phyloP scores from a whole-genome alignment of 2,888 invertebrate genomes.

The Epistrophella euchroma region DNA sequence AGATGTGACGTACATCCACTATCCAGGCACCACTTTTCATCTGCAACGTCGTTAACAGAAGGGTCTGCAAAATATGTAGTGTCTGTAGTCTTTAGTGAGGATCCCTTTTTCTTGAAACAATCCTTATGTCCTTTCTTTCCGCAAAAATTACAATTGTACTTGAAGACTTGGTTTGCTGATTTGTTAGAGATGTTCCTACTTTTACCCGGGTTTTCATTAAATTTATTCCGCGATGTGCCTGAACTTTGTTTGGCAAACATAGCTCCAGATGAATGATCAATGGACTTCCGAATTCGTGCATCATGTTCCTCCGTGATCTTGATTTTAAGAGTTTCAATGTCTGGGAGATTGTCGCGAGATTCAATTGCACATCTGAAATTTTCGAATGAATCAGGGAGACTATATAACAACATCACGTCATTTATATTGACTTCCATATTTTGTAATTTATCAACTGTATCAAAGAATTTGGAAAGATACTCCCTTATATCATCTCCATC shows the following conservation, averaged over 20 bases:
- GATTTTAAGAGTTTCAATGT: slow-evolving; percentile 65
- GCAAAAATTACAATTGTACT: slow-evolving; percentile 37
- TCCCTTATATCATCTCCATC: slow-evolving; percentile 79
- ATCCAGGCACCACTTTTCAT: slow-evolving; percentile 48
- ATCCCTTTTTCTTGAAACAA: slow-evolving; percentile 31
- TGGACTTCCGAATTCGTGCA: slow-evolving; percentile 22
- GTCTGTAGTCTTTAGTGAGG: not conserved
- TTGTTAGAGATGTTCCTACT: not conserved
- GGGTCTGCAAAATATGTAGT: slow-evolving; percentile 1
- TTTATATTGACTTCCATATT: slow-evolving; percentile 79
- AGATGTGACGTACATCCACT: slow-evolving; percentile 58
- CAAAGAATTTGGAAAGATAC: slow-evolving; percentile 80
- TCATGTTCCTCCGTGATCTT: slow-evolving; percentile 75
- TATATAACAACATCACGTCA: slow-evolving; percentile 80
- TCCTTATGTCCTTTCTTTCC: slow-evolving; percentile 33
- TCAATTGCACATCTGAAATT: slow-evolving; percentile 81
- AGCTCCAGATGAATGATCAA: slow-evolving; percentile 7
- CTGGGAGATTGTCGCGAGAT: slow-evolving; percentile 78
- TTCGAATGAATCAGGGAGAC: slow-evolving; percentile 79
- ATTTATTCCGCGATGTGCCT: not conserved
- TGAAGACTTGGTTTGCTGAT: slow-evolving; percentile 14
- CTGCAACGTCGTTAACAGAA: not conserved
- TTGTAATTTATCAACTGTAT: slow-evolving; percentile 79
- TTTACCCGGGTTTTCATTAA: not conserved
- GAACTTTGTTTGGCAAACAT: slow-evolving; percentile 11